Evolutionary conservation across 2,888 invertebrate genomes (phyloP).

Genomic region (Erebia aethiops): DNA sequence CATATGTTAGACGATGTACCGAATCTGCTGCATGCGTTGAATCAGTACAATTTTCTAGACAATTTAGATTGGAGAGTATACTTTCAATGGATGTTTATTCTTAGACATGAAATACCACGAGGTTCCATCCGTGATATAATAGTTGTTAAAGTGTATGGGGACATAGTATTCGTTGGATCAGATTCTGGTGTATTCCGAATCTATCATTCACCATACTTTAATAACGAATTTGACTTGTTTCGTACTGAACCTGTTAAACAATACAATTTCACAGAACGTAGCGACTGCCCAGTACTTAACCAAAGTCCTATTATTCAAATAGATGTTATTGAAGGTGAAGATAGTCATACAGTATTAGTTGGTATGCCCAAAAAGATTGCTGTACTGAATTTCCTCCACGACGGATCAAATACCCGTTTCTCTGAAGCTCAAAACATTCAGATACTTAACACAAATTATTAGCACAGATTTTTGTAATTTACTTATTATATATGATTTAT

Average conservation of each 20-base stretch:
- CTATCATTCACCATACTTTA: slow-evolving; percentile 58
- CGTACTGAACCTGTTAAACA: slow-evolving; percentile 58
- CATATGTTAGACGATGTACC: slow-evolving; percentile 46
- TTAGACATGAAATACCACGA: slow-evolving; percentile 54
- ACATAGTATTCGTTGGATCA: slow-evolving; percentile 65
- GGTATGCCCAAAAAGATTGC: slow-evolving; percentile 72
- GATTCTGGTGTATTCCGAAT: slow-evolving; percentile 63
- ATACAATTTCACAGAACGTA: slow-evolving; percentile 62
- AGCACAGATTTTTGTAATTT: not conserved
- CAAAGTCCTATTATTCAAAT: slow-evolving; percentile 62
- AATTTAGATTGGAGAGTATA: slow-evolving; percentile 64
- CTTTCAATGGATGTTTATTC: slow-evolving; percentile 59
- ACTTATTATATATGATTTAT: not conserved
- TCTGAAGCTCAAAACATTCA: not conserved
- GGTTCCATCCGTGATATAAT: slow-evolving; percentile 59
- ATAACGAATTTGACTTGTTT: slow-evolving; percentile 60
- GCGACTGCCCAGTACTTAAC: slow-evolving; percentile 59
- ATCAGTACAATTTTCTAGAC: slow-evolving; percentile 60
- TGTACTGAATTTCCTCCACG: slow-evolving; percentile 58
- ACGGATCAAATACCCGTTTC: slow-evolving; percentile 24
- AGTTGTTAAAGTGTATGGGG: slow-evolving; percentile 59
- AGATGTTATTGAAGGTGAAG: slow-evolving; percentile 60
- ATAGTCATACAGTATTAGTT: slow-evolving; percentile 63
- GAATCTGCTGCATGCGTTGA: slow-evolving; percentile 52
- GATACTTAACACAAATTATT: not conserved